A percentile compares a stretch with the other conserved stretches of the same genome.
Conservation (phyloP, 2,113 vertebrate genomes). For the Pollachius pollachius region DNA sequence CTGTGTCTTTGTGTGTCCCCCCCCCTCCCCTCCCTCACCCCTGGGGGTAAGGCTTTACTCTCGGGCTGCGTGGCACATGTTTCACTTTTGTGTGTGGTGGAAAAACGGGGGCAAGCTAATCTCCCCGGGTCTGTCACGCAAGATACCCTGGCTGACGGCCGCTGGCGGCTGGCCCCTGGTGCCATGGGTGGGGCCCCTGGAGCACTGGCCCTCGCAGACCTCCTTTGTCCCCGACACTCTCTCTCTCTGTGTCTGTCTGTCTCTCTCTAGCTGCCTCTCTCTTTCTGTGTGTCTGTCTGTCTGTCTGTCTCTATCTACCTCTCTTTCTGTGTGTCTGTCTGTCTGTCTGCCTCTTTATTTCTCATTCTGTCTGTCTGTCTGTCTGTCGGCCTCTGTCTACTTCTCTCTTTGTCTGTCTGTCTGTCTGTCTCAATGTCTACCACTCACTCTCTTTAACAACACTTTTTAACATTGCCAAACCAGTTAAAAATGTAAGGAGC, state of each 20-base stretch:
- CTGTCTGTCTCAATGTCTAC: too few species aligned
- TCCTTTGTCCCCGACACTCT: constrained; percentile 47
- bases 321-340: too few species aligned
- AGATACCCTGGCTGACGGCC: constrained; percentile 37
- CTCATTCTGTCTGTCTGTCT: too few species aligned
- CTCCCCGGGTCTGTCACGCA: constrained; percentile 66
- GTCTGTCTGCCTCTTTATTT: too few species aligned
- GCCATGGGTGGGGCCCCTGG: constrained; percentile 41
- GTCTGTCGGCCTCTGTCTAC: too few species aligned
- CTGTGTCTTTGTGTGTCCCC: constrained; percentile 25
- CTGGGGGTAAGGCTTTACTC: constrained; percentile 55
- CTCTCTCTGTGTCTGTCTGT: constrained; percentile 11
- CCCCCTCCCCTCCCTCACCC: constrained; percentile 26
- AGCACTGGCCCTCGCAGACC: constrained; percentile 36
- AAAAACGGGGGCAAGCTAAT: constrained; percentile 71
- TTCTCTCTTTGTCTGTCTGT: too few species aligned
- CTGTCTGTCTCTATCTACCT: constrained; percentile 9
- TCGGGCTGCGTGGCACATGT: constrained; percentile 63
- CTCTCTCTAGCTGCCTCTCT: constrained; percentile 10
- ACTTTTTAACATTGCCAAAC: too few species aligned
- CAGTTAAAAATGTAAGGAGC: too few species aligned
- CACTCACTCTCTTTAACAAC: too few species aligned
- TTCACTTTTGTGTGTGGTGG: constrained; percentile 64
- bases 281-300: constrained; percentile 15
- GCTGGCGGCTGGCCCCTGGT: constrained; percentile 24